phyloP scores from a whole-genome alignment of 1,140 invertebrate genomes.

The Drosophila dunni region DNA sequence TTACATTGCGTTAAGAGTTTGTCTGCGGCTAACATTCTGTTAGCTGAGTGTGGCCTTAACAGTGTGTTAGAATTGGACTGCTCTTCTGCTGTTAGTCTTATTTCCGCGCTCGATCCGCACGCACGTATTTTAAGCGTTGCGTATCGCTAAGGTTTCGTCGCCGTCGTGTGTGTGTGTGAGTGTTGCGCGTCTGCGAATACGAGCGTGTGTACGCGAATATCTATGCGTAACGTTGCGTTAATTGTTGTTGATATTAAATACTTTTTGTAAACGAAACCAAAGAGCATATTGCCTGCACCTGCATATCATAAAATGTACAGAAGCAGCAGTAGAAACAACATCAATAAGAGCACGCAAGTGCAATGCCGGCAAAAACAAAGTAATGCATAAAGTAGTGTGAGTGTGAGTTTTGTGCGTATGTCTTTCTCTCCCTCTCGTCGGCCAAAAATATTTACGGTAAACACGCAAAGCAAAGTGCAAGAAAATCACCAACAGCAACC shows the following conservation, averaged over 20 bases:
- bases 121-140: conserved; percentile 11
- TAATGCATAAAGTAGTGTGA: conserved; percentile 57
- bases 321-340: conserved; percentile 42
- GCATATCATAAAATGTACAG: conserved; percentile 57
- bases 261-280: conserved; percentile 44
- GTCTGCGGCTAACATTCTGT: conserved; percentile 20
- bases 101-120: conserved; percentile 38
- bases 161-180: conserved; percentile 36
- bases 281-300: conserved; percentile 39
- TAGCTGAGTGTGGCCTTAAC: not conserved
- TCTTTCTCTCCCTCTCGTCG: conserved; percentile 14
- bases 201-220: conserved; percentile 18
- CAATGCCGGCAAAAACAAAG: conserved; percentile 64
- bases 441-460: conserved; percentile 60
- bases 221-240: conserved; percentile 39
- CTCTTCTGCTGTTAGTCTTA: conserved; percentile 25
- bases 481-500: conserved; percentile 43
- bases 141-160: conserved; percentile 20
- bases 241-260: conserved; percentile 44
- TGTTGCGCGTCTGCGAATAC: conserved; percentile 35
- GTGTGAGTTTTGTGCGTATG: conserved; percentile 47
- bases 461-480: conserved; percentile 44
- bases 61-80: not conserved
- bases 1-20: not conserved
- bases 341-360: conserved; percentile 36